phyloP scores from a whole-genome alignment of 2,113 vertebrate species.

The Rhabdomys dilectus region DNA sequence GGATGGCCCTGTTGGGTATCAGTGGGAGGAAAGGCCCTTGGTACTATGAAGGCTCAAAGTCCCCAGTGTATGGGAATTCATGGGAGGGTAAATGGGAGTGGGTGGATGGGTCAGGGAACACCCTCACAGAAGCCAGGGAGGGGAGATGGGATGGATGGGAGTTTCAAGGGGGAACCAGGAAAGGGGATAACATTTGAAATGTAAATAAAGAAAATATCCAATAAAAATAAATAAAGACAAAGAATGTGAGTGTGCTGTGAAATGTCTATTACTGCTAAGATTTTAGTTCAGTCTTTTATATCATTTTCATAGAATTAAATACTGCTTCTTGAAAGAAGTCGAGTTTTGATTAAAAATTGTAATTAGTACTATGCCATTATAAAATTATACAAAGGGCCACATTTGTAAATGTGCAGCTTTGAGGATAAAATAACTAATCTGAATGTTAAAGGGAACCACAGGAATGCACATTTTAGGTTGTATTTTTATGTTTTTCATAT shows the following conservation, averaged over 20 bases:
- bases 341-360: conserved; percentile 1
- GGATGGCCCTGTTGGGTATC: no score
- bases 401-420: not conserved
- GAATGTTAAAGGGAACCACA: not conserved
- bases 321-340: not conserved
- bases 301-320: conserved; percentile 20
- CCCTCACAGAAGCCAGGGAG: no score
- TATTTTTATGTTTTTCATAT: not conserved
- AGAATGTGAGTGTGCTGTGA: not conserved
- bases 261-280: not conserved
- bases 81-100: no score
- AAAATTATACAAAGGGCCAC: not conserved
- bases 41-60: no score
- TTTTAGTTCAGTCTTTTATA: not conserved
- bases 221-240: not conserved
- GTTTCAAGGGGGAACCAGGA: no score
- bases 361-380: conserved; percentile 6
- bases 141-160: no score
- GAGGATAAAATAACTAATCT: conserved; percentile 11
- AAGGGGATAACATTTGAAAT: no score
- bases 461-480: not conserved
- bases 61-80: no score
- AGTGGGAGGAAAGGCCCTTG: no score
- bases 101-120: no score
- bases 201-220: no score